Evolutionary conservation across 37 sponge, comb jelly and placozoan species (phyloP), one percentile per base, ranked within the genome.

Genomic region (Bolinopsis microptera): DNA sequence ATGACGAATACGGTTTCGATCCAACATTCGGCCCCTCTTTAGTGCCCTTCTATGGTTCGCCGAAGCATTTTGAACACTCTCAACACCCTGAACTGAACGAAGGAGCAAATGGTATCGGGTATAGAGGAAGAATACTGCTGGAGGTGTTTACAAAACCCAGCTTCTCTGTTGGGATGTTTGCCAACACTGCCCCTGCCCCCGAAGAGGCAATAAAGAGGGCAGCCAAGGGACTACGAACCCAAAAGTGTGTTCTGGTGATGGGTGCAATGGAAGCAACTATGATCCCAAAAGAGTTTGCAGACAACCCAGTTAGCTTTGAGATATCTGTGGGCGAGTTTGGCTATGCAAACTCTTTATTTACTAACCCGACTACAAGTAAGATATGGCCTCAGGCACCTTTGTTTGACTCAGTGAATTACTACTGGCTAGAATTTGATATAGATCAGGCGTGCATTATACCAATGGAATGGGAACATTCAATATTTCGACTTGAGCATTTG

Each of bases 381-480:
- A 70, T 70, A 23, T 70, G 74, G 74, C 74, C 74, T 30, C 74
- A 70, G 27, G n/a, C 27, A 24, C 74, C 74, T 2, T 3, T 70
- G 27, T 70, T 70, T 24, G 74, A 70, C 27, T 25, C 74, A 25
- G 27, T 30, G 27, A 70, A 70, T 5, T 70, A 70, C 74, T 70
- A 70, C 74, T 70, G 27, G 28, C 23, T 70, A 23, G 28, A 25
- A 2, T 70, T 28, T 24, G 74, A 70, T 24, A 70, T 25, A 28
- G 74, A 70, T 70, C 74, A 70, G 74, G 74, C 74, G 2, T 70
- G 74, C 74, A 70, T 70, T 23, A 70, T 70, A 3, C 74, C 74
- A 3, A 70, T 70, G 74, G 74, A 70, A 30, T 70, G 74, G 74
- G 74, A 70, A 24, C 74, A 18, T 30, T 28, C 74, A 3, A 25